Conservation (phyloP, 1,140 invertebrate genomes). For the Drosophila paulistorum region DNA sequence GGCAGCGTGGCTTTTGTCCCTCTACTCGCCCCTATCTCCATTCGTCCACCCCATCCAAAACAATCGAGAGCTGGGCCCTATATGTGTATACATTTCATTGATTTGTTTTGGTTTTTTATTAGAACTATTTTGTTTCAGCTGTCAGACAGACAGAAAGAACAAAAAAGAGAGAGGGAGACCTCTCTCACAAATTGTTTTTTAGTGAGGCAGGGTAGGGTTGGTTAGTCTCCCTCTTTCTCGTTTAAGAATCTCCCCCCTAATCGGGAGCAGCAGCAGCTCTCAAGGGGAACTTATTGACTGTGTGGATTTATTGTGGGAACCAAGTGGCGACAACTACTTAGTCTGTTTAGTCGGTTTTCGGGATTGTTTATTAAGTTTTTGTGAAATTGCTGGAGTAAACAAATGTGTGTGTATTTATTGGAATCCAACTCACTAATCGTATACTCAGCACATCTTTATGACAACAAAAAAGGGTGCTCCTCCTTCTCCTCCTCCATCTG, state of each 20-base stretch:
- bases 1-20: conserved; percentile 19
- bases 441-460: background rate
- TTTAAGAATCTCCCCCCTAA: too few species aligned
- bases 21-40: background rate
- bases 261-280: background rate
- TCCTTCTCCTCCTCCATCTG: background rate
- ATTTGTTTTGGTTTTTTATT: conserved; percentile 48
- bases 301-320: conserved; percentile 6
- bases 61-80: conserved; percentile 21
- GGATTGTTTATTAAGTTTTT: conserved; percentile 7
- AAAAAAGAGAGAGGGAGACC: conserved; percentile 31
- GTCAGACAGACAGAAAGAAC: conserved; percentile 6
- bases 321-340: conserved; percentile 7
- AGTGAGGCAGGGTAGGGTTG: conserved; percentile 49
- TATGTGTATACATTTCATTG: conserved; percentile 28
- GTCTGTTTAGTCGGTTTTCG: background rate
- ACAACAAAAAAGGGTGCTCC: background rate
- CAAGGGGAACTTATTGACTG: background rate
- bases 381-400: background rate
- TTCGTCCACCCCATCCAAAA: background rate
- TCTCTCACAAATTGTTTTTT: conserved; percentile 59
- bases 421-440: background rate
- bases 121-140: conserved; percentile 42
- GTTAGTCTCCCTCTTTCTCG: background rate
- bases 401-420: conserved; percentile 3